Evolutionary conservation across 2,797 vertebrate species (phyloP), one percentile per base, ranked within the genome.

Genomic region (Sebastes elongatus): DNA sequence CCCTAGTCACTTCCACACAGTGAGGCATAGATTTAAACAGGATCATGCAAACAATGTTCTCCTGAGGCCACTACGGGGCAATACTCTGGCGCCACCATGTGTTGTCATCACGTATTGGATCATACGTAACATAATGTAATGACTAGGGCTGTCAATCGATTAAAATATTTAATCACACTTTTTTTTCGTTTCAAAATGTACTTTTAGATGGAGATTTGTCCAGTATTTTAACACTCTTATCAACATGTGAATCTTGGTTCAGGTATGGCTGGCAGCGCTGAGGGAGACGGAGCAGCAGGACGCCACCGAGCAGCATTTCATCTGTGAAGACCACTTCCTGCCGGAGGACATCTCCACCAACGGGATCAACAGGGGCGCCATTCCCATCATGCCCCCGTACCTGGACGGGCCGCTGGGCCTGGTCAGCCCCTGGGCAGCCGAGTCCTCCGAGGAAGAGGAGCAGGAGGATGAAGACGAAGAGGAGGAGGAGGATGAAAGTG

Each of bases 311-410:
- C 76, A 83, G 67, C 84, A 74, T 1, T 1, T 83, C 1, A 91
- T 92, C 89, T 91, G 91, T 5, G 89, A 92, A 13, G 91, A 91
- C 77, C 89, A 92, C 79, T 92, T 92, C 75, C 87, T 92, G 78
- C 81, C 82, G 0, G 82, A 90, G 57, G 89, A 92, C 77, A 13
- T 92, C 75, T 55, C 71, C n/a, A 8, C 2, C 13, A 10, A 14
- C 0, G 77, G 81, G 5, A 28, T 92, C 62, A 63, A 5, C 38
- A 10, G 28, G 2, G 84, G 86, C 1, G 87, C 89, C 77, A 89
- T 91, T 14, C 89, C 91, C 75, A 71, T 92, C 82, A 91, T 91
- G 91, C 86, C 88, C 6, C 89, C 86, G 4, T 86, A 33, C 61
- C 83, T 81, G 63, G 91, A 89, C 11, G 80, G 88, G 2, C 18